Evolutionary conservation across 2,113 vertebrate genomes (phyloP).

Genomic region (Passer montanus): DNA sequence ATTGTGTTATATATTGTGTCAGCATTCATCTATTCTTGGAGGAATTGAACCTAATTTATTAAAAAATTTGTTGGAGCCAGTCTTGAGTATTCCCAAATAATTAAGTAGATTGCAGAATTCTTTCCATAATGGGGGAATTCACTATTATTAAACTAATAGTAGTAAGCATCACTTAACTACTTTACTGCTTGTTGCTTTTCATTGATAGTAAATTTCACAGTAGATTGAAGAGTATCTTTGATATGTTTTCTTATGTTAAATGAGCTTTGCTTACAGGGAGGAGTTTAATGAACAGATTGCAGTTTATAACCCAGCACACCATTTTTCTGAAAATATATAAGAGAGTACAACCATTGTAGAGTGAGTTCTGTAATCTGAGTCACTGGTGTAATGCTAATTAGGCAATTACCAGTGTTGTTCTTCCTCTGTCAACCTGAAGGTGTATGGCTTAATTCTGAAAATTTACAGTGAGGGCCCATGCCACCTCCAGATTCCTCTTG

Average conservation of each 20-base stretch:
- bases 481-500: neutral
- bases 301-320: neutral
- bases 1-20: neutral
- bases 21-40: neutral
- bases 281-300: neutral
- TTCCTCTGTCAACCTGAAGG: neutral
- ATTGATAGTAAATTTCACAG: neutral
- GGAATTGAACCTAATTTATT: neutral
- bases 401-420: neutral
- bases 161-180: neutral
- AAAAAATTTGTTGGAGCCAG: neutral
- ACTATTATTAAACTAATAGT: neutral
- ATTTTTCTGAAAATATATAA: neutral
- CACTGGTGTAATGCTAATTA: neutral
- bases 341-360: neutral
- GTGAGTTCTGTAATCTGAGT: neutral
- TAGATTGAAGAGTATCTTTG: neutral
- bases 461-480: neutral
- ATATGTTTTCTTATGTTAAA: neutral
- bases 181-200: neutral
- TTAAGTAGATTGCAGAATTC: neutral
- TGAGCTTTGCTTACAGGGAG: neutral
- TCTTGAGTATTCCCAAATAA: neutral
- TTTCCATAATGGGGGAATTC: neutral
- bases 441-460: neutral